Conservation (phyloP, 1,140 invertebrate genomes). For the Heliconius himera region DNA sequence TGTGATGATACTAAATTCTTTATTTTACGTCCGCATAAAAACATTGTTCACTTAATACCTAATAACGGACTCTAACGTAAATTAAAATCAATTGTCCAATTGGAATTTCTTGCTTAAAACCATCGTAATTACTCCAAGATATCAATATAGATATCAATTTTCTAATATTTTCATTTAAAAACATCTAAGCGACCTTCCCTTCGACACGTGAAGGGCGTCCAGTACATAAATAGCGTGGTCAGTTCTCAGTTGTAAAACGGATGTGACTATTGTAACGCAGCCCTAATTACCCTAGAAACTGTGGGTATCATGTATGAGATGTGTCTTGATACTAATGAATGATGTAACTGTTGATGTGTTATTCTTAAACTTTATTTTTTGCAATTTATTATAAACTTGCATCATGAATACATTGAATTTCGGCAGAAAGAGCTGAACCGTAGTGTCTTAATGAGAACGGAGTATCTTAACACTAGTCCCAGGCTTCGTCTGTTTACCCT, state of each 20-base stretch:
- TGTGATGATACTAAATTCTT: too few relatives aligned
- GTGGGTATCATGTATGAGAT: not conserved
- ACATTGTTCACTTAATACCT: too few relatives aligned
- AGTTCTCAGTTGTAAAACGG: constrained; percentile 19
- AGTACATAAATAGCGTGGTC: constrained; percentile 21
- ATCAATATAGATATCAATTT: not conserved
- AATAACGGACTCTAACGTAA: too few relatives aligned
- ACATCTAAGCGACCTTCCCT: constrained; percentile 18
- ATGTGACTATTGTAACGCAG: constrained; percentile 2
- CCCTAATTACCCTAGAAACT: constrained; percentile 12
- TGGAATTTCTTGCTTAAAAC: too few relatives aligned
- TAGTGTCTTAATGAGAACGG: too few relatives aligned
- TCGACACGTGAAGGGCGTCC: constrained; percentile 30
- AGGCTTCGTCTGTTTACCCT: too few relatives aligned
- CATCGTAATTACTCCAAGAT: not conserved
- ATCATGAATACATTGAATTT: too few relatives aligned
- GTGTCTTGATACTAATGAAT: not conserved
- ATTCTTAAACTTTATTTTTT: not conserved
- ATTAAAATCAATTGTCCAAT: too few relatives aligned
- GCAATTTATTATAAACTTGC: not conserved
- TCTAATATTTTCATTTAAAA: not conserved
- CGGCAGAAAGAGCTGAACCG: too few relatives aligned
- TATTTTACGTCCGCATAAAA: too few relatives aligned
- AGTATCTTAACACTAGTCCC: too few relatives aligned
- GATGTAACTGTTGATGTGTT: not conserved